These are phyloP conservation scores for Crocuta crocuta DNA, from an alignment of 2,113 vertebrate genomes.

Conservation along the genomic window DNA sequence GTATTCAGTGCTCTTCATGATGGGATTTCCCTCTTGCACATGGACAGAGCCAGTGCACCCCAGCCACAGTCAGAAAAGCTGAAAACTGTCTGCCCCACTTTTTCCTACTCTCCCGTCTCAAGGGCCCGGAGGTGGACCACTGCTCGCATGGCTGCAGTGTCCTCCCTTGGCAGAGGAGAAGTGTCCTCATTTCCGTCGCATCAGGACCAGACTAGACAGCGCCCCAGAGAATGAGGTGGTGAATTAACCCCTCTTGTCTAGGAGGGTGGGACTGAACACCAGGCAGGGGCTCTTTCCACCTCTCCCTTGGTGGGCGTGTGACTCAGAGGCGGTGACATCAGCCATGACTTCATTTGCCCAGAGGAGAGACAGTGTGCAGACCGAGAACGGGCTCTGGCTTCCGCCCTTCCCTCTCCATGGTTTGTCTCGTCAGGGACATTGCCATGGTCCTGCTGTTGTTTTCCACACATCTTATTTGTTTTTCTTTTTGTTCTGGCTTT, in stretches of 20 bases:
- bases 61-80: not conserved
- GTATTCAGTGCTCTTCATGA: not conserved
- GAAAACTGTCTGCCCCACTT: not conserved
- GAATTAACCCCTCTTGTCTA: constrained; percentile 23
- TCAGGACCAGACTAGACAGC: constrained; percentile 12
- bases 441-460: not conserved
- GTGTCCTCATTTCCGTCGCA: constrained; percentile 1
- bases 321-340: constrained; percentile 75
- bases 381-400: not conserved
- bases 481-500: not conserved
- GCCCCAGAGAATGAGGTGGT: not conserved
- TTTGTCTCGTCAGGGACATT: constrained; percentile 30
- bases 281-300: constrained; percentile 68
- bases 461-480: not conserved
- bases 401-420: constrained; percentile 20
- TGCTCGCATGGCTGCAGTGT: not conserved
- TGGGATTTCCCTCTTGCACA: not conserved
- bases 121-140: not conserved
- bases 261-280: constrained; percentile 11
- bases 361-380: constrained; percentile 59
- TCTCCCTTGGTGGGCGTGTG: constrained; percentile 58
- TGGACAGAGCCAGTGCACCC: not conserved
- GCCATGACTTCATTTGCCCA: constrained; percentile 77
- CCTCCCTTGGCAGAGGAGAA: not conserved
- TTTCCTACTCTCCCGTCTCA: not conserved